A percentile compares a stretch with the other conserved stretches of the same genome.
Conservation (phyloP, 1,140 invertebrate species). For the Drosophila mayri region DNA sequence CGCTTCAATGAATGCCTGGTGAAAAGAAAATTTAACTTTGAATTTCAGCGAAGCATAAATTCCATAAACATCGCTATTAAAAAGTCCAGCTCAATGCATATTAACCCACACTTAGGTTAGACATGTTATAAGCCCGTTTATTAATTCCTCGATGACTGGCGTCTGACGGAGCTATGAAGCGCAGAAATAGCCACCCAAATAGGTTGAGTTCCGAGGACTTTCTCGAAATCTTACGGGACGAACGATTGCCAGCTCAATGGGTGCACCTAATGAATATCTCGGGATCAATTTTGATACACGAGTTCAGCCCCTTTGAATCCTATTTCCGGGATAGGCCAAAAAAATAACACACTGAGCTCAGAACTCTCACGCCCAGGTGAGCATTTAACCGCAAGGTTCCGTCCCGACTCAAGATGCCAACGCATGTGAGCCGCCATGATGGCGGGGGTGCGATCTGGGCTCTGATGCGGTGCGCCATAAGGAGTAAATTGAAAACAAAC, state of each 20-base stretch:
- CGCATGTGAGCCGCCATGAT: conserved; percentile 11
- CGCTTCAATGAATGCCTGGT: conserved; percentile 34
- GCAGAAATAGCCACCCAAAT: background rate
- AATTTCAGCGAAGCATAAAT: conserved; percentile 47
- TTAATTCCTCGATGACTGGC: background rate
- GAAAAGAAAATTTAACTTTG: conserved; percentile 62
- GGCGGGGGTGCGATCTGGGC: background rate
- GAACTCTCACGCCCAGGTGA: conserved; percentile 56
- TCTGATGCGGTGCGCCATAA: conserved; percentile 12
- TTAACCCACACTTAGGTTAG: conserved; percentile 12
- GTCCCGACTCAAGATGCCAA: conserved; percentile 11
- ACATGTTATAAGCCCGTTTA: background rate
- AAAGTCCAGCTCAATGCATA: conserved; percentile 22
- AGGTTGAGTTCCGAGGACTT: background rate
- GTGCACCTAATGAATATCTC: no score
- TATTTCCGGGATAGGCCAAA: conserved; percentile 23
- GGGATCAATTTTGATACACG: no score
- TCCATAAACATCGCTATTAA: conserved; percentile 38
- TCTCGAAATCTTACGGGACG: background rate
- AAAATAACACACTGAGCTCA: conserved; percentile 51
- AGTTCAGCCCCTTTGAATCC: conserved; percentile 41
- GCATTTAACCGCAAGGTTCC: conserved; percentile 20
- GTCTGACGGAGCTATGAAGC: background rate
- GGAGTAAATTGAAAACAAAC: conserved; percentile 71
- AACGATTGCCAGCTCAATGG: background rate